Evolutionary conservation across 2,888 invertebrate genomes (phyloP).

Genomic region (Maniola hyperantus): DNA sequence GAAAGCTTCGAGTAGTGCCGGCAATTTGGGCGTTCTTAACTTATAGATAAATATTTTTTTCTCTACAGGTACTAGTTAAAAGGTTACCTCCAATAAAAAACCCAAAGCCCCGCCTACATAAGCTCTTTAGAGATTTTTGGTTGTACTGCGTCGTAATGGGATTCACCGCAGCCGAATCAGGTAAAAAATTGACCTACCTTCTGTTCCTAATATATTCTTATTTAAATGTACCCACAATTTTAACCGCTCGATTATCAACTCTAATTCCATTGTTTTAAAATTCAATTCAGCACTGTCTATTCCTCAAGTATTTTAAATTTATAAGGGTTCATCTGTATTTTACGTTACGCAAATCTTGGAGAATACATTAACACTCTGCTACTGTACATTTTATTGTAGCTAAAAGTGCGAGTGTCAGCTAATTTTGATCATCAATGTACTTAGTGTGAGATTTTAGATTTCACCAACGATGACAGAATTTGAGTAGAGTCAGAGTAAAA

Average conservation of each 20-base stretch:
- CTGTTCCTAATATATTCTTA: slow-evolving; percentile 32
- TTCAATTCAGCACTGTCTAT: slow-evolving; percentile 43
- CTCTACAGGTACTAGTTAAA: slow-evolving; percentile 85
- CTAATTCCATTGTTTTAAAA: slow-evolving; percentile 42
- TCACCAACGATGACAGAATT: no score
- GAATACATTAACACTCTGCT: no score
- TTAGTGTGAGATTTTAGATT: no score
- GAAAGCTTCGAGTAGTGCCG: slow-evolving; percentile 97
- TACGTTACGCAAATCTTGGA: not conserved
- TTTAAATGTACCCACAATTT: slow-evolving; percentile 46
- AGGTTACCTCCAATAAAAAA: slow-evolving; percentile 94
- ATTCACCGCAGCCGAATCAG: slow-evolving; percentile 92
- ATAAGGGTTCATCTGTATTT: slow-evolving; percentile 10
- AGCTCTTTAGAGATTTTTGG: slow-evolving; percentile 99
- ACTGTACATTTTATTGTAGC: no score
- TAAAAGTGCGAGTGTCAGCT: no score
- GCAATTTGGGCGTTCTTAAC: slow-evolving; percentile 96
- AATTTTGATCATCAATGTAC: not conserved
- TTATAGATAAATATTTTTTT: not conserved
- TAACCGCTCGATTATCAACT: slow-evolving; percentile 43
- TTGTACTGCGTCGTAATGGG: slow-evolving; percentile 99
- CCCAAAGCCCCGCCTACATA: slow-evolving; percentile 95
- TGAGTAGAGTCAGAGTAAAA: no score
- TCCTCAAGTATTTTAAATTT: slow-evolving; percentile 34
- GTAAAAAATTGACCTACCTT: slow-evolving; percentile 56